Evolutionary conservation across 1,140 invertebrate genomes (phyloP).

Genomic region (Cataglyphis hispanica): DNA sequence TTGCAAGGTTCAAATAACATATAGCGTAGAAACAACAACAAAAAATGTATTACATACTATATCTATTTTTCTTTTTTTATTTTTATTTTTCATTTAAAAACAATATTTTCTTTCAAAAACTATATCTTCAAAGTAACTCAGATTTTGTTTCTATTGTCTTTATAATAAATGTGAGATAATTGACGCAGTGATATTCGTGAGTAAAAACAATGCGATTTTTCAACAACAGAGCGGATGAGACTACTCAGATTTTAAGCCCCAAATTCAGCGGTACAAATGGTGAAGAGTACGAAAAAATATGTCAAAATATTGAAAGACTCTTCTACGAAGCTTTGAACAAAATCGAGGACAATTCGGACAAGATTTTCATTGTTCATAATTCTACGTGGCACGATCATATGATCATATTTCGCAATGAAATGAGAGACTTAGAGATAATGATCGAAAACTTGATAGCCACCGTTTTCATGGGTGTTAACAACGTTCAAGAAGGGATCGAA

Average conservation of each 20-base stretch:
- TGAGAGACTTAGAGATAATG: constrained; percentile 90
- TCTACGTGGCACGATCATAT: constrained; percentile 92
- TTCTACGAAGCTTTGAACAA: constrained; percentile 90
- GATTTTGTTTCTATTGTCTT: neutral
- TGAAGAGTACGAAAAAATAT: constrained; percentile 90
- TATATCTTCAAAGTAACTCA: neutral
- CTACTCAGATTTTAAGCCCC: constrained; percentile 87
- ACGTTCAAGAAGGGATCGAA: constrained; percentile 90
- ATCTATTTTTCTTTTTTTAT: neutral
- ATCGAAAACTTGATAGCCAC: constrained; percentile 91
- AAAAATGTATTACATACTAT: neutral
- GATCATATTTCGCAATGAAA: constrained; percentile 88
- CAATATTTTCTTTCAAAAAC: neutral
- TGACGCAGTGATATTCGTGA: neutral
- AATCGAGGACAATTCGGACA: constrained; percentile 88
- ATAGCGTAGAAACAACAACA: constrained; percentile 1
- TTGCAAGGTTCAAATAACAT: constrained; percentile 88
- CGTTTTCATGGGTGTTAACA: constrained; percentile 90
- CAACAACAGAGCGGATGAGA: constrained; percentile 88
- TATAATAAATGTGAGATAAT: neutral
- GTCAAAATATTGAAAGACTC: constrained; percentile 91
- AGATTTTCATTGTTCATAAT: constrained; percentile 91
- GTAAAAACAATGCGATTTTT: neutral
- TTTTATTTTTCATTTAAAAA: constrained; percentile 6
- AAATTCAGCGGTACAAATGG: constrained; percentile 90